Conservation (phyloP, 1,140 invertebrate genomes). For the Drosophila lacertosa region DNA sequence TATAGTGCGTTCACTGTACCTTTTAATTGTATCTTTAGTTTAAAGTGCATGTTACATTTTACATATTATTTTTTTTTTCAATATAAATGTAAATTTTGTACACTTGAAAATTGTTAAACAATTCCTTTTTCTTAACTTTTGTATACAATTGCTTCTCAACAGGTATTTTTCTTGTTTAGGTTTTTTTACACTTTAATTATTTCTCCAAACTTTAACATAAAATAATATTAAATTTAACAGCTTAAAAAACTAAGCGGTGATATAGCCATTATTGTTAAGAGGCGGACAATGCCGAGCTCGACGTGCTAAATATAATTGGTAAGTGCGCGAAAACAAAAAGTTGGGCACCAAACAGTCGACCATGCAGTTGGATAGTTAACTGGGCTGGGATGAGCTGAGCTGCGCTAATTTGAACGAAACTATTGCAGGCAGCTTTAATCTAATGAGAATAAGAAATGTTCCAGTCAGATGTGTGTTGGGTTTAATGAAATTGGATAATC, state of each 20-base stretch:
- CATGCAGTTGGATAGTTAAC: constrained; percentile 14
- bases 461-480: constrained; percentile 19
- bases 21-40: no score
- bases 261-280: constrained; percentile 15
- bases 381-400: background rate
- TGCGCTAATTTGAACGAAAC: background rate
- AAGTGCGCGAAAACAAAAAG: constrained; percentile 13
- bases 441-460: constrained; percentile 25
- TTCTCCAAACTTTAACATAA: constrained; percentile 59
- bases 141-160: constrained; percentile 50
- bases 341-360: constrained; percentile 1
- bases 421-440: constrained; percentile 42
- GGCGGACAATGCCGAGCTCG: background rate
- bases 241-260: constrained; percentile 41
- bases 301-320: background rate
- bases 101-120: constrained; percentile 72
- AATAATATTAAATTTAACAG: constrained; percentile 53
- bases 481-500: background rate
- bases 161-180: constrained; percentile 31
- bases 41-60: no score
- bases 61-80: constrained; percentile 5
- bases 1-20: background rate
- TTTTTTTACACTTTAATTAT: constrained; percentile 28
- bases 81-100: constrained; percentile 64
- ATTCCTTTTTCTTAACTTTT: constrained; percentile 40